phyloP scores from a whole-genome alignment of 2,888 invertebrate species.

The Hymenopus coronatus region DNA sequence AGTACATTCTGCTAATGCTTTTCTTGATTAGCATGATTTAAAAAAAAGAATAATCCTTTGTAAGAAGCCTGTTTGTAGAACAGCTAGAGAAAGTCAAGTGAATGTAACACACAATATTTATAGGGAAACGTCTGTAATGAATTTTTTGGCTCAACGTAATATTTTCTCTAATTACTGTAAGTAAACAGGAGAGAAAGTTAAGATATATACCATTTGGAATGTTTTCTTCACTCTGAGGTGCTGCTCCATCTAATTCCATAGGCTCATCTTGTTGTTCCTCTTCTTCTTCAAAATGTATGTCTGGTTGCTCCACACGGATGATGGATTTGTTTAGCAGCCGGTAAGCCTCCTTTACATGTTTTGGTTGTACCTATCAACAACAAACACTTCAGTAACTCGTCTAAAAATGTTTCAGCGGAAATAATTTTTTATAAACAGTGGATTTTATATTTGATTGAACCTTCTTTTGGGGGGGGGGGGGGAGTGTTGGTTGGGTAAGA shows the following conservation, averaged over 20 bases:
- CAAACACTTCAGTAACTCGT: not conserved
- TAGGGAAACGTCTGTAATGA: not conserved
- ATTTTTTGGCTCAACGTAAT: not conserved
- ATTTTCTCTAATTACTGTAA: not conserved
- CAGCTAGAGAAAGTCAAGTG: too few relatives aligned
- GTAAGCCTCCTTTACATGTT: constrained; percentile 90
- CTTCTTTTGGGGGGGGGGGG: too few relatives aligned
- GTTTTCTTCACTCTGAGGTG: not conserved
- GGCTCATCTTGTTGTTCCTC: constrained; percentile 53
- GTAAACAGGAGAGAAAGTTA: too few relatives aligned
- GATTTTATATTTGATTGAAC: too few relatives aligned
- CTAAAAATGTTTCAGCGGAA: not conserved
- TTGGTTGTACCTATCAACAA: constrained; percentile 37
- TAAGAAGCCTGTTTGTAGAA: too few relatives aligned
- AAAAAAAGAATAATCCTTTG: too few relatives aligned
- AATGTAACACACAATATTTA: too few relatives aligned
- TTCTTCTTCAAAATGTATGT: constrained; percentile 87
- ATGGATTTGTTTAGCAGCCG: constrained; percentile 93
- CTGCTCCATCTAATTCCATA: constrained; percentile 47
- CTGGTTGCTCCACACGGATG: constrained; percentile 95
- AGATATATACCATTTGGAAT: not conserved
- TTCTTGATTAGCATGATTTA: too few relatives aligned
- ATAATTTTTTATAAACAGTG: not conserved
- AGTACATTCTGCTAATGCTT: too few relatives aligned
- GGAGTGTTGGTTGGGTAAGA: too few relatives aligned